Percentiles rank a stretch among this genome's conserved stretches.
phyloP scores from a whole-genome alignment of 2,113 vertebrate species.

The Thamnophis sirtalis region DNA sequence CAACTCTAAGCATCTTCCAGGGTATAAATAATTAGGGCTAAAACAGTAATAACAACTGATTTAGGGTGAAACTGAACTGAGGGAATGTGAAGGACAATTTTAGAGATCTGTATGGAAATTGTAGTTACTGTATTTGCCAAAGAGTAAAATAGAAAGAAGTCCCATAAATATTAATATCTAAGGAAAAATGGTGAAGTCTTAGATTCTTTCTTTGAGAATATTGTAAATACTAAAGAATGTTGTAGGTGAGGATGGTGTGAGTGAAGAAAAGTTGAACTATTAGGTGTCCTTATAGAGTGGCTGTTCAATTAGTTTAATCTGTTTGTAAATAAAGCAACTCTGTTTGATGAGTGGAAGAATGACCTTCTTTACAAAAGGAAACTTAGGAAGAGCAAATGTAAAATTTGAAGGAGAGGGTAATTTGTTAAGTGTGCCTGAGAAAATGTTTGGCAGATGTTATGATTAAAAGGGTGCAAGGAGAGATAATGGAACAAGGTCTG shows the following conservation, averaged over 20 bases:
- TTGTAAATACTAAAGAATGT: not conserved
- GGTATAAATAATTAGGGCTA: not conserved
- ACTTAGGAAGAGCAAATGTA: not conserved
- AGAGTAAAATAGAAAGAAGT: not conserved
- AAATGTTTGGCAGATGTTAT: not conserved
- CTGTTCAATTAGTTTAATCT: not conserved
- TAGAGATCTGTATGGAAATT: not conserved
- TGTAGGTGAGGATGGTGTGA: not conserved
- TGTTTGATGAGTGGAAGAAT: not conserved
- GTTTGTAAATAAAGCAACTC: not conserved
- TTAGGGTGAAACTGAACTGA: not conserved
- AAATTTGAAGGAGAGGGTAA: not conserved
- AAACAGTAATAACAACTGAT: not conserved
- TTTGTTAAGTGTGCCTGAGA: not conserved
- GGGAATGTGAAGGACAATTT: not conserved
- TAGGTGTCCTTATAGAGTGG: not conserved
- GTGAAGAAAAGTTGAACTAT: not conserved
- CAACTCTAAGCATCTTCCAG: not conserved
- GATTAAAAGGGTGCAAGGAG: not conserved
- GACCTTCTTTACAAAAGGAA: not conserved
- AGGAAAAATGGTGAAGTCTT: not conserved
- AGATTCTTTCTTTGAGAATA: not conserved
- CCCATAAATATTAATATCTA: not conserved
- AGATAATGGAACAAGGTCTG: not conserved
- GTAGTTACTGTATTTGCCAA: not conserved